Evolutionary conservation across 2,113 vertebrate genomes (phyloP), one percentile per base, ranked within the genome.

Genomic region (Rhea pennata): DNA sequence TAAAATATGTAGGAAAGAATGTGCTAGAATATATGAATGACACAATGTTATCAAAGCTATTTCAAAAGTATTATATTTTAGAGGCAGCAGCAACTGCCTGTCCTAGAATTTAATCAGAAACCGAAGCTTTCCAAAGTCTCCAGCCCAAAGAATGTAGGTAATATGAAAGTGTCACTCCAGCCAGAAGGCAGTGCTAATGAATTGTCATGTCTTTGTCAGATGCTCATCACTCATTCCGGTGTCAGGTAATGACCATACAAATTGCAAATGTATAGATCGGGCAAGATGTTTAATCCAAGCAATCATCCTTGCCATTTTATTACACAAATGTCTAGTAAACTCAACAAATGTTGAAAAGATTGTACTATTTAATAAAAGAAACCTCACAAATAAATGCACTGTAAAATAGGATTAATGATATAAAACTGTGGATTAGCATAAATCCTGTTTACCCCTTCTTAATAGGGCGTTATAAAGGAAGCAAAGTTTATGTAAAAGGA

Each of bases 21-120:
- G 39, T 96, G 78, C 79, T 56, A 88, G 72, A 93, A 95, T 92
- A 64, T 89, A 46, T 65, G 88, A 95, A 95, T 96, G 93, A 94
- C 95, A 91, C 69, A 88, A 71, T 21, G 58, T 88, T 93, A 93
- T 92, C 91, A 95, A 94, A 95, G 74, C 92, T 84, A 51, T 97
- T 97, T 95, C 67, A 93, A 61, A 97, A 94, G 44, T 95, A 91
- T 88, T 88, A 31, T 59, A 75, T 92, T 96, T 96, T 89, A 77
- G 87, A 91, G 50, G 80, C 93, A 95, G 81, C 87, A 96, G 72
- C 69, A 96, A 93, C 92, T 94, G 88, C 67, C 86, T 85, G 33
- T 93, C 76, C 88, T 95, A 59, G 88, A 97, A 97, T 97, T 98
- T 96, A 97, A 97, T 97, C 96, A 98, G 87, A 78, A 96, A 65